Base-by-base conservation (phyloP, 2,113 vertebrate species). In the Piliocolobus tephrosceles region DNA sequence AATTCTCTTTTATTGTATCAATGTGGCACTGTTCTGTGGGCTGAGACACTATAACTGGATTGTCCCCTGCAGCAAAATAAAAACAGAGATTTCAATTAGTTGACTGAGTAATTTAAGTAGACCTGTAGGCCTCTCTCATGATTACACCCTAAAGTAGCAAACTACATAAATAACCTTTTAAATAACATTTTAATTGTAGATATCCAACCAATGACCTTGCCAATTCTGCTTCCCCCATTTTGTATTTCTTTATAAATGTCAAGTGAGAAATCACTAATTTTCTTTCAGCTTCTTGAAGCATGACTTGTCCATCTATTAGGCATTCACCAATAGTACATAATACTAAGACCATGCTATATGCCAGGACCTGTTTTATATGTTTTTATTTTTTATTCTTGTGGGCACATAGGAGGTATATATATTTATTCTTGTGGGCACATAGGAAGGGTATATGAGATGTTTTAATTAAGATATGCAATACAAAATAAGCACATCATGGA, bases 31-130 rank as follows among this genome's bases (percentile, higher is more conserved):
- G 25, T 75, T 91, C 38, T 73, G 4, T 80, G 52, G 32, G 27
- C 35, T 79, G 35, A 88, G 22, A 64, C 22, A 35, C 6, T 16
- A 30, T 43, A 75, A 61, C 25, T 82, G n/a, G 12, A 38, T 89
- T 76, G 23, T 50, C 35, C 79, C 40, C 61, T 58, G 27, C 12
- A 90, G 86, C 64, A 88, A 95, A 89, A 76, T 43, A 68, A 52
- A 91, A 94, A 55, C 14, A 92, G 57, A 94, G 75, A 87, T 94
- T 96, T 92, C 30, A 85, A 86, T 91, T 75, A 93, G 43, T 80
- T 91, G 12, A 68, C 75, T 57, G 50, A 68, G 47, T 95, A 47
- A 83, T 86, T 93, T 76, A 86, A 66, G 86, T 32, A 93, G 64
- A 91, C 27, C 61, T 94, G 9, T 43, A 95, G 68, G 43, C 30